Conservation (phyloP, 2,113 vertebrate genomes). For the Narcine bancroftii region DNA sequence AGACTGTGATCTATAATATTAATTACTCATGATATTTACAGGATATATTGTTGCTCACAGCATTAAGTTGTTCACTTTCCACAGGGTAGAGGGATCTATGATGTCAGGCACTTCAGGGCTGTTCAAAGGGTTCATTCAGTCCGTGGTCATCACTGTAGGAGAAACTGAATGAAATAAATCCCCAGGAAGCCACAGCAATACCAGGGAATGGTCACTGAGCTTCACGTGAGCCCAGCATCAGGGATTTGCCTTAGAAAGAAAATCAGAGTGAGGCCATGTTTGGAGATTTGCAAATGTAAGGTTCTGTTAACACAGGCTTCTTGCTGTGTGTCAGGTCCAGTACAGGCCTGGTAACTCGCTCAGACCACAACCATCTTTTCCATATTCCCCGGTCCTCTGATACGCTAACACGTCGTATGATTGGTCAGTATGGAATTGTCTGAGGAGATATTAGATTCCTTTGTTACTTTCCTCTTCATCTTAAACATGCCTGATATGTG, state of each 20-base stretch:
- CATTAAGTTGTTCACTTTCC: constrained; percentile 4
- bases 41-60: constrained; percentile 26
- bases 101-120: neutral
- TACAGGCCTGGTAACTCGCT: neutral
- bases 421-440: constrained; percentile 31
- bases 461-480: constrained; percentile 39
- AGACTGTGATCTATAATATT: constrained; percentile 12
- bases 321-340: neutral
- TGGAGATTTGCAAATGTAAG: neutral
- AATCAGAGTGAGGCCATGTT: neutral
- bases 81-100: neutral
- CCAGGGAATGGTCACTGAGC: neutral
- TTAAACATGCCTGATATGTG: constrained; percentile 69
- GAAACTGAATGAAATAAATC: neutral
- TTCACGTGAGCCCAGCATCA: neutral
- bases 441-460: neutral
- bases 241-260: neutral
- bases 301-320: constrained; percentile 1
- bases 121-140: neutral
- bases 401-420: constrained; percentile 29
- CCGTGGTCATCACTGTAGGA: neutral
- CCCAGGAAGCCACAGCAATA: neutral
- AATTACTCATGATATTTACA: neutral
- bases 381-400: too few relatives aligned
- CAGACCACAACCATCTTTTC: neutral